Evolutionary conservation across 64 coral and sea anemone genomes (phyloP).

Genomic region (Catalaphyllia jardinei): DNA sequence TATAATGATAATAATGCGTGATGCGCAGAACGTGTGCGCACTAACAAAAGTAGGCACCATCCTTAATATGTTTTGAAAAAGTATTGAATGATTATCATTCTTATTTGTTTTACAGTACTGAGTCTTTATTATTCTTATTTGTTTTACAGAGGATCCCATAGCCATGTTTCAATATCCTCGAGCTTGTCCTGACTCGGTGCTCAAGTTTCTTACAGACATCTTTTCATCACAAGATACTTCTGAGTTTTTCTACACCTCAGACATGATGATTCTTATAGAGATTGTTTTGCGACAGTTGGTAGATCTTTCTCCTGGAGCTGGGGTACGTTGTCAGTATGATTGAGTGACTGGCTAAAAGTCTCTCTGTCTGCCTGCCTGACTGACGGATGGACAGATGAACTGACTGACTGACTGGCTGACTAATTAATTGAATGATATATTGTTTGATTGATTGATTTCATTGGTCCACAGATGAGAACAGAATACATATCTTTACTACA

Average conservation of each 20-base stretch:
- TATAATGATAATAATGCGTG: no score
- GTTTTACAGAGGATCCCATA: conserved; percentile 84
- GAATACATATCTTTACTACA: conserved; percentile 82
- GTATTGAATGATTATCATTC: background rate
- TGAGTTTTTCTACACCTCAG: conserved; percentile 85
- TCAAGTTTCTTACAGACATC: conserved; percentile 91
- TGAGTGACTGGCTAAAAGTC: no score
- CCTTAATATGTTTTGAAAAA: no score
- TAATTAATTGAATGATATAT: background rate
- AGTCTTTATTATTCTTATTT: conserved; percentile 1
- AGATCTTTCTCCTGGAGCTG: conserved; percentile 80
- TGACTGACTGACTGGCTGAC: background rate
- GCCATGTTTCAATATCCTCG: conserved; percentile 75
- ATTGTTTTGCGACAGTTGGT: conserved; percentile 81
- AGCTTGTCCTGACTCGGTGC: conserved; percentile 74
- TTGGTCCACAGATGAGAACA: conserved; percentile 76
- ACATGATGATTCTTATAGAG: conserved; percentile 90
- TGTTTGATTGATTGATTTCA: background rate
- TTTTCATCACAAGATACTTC: conserved; percentile 86
- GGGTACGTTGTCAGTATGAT: conserved; percentile 22
- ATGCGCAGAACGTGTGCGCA: no score
- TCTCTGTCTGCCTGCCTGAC: background rate
- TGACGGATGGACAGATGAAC: background rate
- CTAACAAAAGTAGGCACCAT: no score
- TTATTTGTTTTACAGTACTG: conserved; percentile 45